Evolutionary conservation across 1,140 invertebrate genomes (phyloP).

Genomic region (Latrodectus geometricus): DNA sequence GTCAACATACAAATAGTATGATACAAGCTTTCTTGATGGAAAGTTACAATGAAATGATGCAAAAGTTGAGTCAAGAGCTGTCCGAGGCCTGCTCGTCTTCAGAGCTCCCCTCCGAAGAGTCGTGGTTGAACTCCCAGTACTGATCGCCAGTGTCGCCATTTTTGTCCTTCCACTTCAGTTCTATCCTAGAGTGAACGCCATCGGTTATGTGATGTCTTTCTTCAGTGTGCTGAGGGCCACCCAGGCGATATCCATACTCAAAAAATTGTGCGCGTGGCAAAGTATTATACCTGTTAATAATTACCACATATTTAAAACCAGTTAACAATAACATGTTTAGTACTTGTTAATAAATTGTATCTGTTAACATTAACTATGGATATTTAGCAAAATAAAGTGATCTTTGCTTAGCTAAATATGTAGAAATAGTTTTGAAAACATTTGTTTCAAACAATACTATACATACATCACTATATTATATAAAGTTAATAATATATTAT

Average conservation of each 20-base stretch:
- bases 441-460: too few species aligned
- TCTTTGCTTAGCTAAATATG: too few species aligned
- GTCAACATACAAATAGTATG: not conserved
- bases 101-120: conserved; percentile 13
- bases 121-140: conserved; percentile 53
- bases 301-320: not conserved
- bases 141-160: conserved; percentile 52
- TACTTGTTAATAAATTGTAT: too few species aligned
- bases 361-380: too few species aligned
- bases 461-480: too few species aligned
- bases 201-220: conserved; percentile 41
- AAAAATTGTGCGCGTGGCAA: conserved; percentile 1
- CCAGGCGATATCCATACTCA: conserved; percentile 51
- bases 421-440: too few species aligned
- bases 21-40: not conserved
- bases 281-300: conserved; percentile 26
- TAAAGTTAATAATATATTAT: too few species aligned
- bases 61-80: not conserved
- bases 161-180: conserved; percentile 48
- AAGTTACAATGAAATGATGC: not conserved
- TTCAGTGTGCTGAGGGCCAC: conserved; percentile 23
- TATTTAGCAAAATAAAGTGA: too few species aligned
- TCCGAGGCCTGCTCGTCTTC: not conserved
- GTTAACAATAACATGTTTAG: too few species aligned
- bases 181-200: conserved; percentile 17